Evolutionary conservation across 2,113 vertebrate species (phyloP).

Genomic region (Microcebus lehilahytsara): DNA sequence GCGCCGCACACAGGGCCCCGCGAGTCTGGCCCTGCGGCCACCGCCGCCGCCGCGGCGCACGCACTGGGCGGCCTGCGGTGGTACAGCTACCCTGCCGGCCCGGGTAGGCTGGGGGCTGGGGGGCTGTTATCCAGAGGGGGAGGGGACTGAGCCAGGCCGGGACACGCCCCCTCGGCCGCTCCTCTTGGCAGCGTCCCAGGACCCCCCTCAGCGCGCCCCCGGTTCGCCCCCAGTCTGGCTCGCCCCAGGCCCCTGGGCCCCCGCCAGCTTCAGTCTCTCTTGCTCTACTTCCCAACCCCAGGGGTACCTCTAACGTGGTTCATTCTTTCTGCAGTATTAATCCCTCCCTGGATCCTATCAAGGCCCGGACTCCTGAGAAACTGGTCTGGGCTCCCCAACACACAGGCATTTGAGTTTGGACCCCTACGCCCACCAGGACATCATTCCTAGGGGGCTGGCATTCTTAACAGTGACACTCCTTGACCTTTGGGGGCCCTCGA

Average conservation of each 20-base stretch:
- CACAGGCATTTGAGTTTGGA: not conserved
- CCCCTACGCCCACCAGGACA: not conserved
- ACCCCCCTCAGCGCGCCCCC: not conserved
- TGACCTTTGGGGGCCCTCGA: conserved; percentile 46
- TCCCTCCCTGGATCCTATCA: not conserved
- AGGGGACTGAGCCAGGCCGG: not conserved
- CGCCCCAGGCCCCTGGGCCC: not conserved
- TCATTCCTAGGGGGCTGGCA: not conserved
- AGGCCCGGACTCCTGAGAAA: not conserved
- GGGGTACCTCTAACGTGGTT: not conserved
- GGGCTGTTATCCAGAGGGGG: not conserved
- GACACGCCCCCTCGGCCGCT: conserved; percentile 56
- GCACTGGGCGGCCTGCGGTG: not conserved
- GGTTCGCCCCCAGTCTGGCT: not conserved
- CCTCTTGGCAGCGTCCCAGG: not conserved
- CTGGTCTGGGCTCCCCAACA: not conserved
- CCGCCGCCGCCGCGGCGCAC: not conserved
- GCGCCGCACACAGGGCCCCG: conserved; percentile 41
- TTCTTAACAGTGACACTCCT: not conserved
- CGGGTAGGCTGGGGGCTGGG: not conserved
- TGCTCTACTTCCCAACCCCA: not conserved
- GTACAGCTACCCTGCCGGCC: not conserved
- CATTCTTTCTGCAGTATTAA: not conserved
- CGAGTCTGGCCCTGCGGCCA: not conserved
- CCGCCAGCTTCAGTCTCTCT: not conserved